phyloP scores from a whole-genome alignment of 2,113 vertebrate genomes.

The Gopherus flavomarginatus region DNA sequence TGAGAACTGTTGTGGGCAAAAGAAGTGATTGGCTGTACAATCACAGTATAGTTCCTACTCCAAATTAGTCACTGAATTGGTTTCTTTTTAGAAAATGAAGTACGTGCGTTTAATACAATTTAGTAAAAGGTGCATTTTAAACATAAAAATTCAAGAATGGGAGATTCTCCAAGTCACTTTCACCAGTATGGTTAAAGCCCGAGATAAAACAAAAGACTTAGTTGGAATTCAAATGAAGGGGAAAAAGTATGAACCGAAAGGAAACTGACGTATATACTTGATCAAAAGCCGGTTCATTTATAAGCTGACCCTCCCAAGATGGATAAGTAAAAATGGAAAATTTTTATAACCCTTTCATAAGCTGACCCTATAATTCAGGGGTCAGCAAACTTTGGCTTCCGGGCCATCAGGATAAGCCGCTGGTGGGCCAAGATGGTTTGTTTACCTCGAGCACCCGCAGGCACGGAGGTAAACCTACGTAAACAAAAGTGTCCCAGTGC shows the following conservation, averaged over 20 bases:
- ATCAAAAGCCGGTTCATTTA: no score
- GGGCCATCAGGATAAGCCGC: no score
- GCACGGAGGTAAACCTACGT: no score
- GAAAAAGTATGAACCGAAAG: not conserved
- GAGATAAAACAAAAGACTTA: not conserved
- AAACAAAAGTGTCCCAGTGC: no score
- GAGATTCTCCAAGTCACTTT: not conserved
- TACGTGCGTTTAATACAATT: not conserved
- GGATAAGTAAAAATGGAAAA: no score
- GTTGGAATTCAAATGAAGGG: not conserved
- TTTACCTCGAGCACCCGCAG: no score
- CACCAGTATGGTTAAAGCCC: not conserved
- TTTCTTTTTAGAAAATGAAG: not conserved
- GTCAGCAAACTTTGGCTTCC: no score
- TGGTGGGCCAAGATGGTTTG: no score
- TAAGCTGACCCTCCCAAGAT: no score
- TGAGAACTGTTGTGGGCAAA: not conserved
- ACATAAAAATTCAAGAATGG: not conserved
- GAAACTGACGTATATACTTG: not conserved
- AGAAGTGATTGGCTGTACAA: not conserved
- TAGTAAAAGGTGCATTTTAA: not conserved
- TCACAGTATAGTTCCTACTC: not conserved
- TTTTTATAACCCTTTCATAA: no score
- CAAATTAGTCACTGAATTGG: not conserved
- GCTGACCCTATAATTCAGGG: no score